Percentiles rank a stretch among this genome's conserved stretches.
These are phyloP conservation scores for Helicoverpa assulta DNA, from an alignment of 2,888 invertebrate genomes.

Conservation along the genomic window DNA sequence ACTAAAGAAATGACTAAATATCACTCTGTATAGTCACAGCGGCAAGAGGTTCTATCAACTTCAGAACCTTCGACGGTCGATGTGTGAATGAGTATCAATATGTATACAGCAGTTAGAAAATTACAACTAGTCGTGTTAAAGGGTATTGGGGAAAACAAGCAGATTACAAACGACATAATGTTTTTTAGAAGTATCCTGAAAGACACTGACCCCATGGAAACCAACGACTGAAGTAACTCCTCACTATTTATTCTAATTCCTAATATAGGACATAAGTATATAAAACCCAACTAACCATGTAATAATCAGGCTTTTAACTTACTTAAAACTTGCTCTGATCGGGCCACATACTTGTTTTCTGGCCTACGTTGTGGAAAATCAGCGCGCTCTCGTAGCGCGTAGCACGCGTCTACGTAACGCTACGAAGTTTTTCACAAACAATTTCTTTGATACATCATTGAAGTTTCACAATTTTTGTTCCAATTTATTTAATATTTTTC, in stretches of 20 bases:
- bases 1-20: neutral
- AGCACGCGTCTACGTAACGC: constrained; percentile 55
- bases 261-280: neutral
- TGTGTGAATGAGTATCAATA: neutral
- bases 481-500: neutral
- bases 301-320: no score
- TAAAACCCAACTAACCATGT: neutral
- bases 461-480: constrained; percentile 6
- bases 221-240: neutral
- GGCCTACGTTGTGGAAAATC: constrained; percentile 7
- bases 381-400: constrained; percentile 38
- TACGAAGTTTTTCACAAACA: constrained; percentile 43
- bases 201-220: no score
- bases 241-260: neutral
- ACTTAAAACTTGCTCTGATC: no score
- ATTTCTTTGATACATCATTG: constrained; percentile 10
- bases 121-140: neutral
- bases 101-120: neutral
- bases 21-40: neutral
- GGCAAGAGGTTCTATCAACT: neutral
- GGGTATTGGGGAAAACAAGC: neutral
- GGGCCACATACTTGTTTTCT: no score
- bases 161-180: neutral
- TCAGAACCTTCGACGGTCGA: neutral
- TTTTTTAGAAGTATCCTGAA: neutral